These are phyloP conservation scores for Carterocephalus palaemon DNA, from an alignment of 2,888 invertebrate genomes.

Conservation along the genomic window DNA sequence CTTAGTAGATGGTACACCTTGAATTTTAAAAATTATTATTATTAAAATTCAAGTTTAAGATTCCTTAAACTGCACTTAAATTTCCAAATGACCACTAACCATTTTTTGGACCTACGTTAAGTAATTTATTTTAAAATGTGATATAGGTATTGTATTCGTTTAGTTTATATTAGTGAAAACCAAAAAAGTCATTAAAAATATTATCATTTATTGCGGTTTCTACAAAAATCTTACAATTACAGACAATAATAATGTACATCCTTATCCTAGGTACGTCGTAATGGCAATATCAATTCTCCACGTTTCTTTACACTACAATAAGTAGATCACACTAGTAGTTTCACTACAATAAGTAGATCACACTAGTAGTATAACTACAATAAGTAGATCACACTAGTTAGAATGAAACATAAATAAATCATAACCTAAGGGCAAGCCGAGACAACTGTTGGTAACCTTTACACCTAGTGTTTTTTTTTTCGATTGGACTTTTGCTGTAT, in stretches of 20 bases:
- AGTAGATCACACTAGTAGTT: conserved; percentile 57
- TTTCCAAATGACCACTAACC: too few species aligned
- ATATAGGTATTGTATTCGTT: too few species aligned
- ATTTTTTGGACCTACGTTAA: too few species aligned
- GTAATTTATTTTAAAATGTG: too few species aligned
- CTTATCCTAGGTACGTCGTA: conserved; percentile 75
- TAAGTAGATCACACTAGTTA: conserved; percentile 55
- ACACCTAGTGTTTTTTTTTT: conserved; percentile 20
- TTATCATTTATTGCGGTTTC: conserved; percentile 62
- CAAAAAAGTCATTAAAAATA: background rate
- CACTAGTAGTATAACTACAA: conserved; percentile 53
- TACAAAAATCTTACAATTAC: conserved; percentile 71
- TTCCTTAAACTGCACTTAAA: too few species aligned
- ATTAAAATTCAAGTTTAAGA: too few species aligned
- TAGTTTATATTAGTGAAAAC: too few species aligned
- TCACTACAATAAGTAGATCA: conserved; percentile 57
- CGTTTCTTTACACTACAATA: conserved; percentile 48
- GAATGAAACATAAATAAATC: conserved; percentile 64
- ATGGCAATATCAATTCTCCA: conserved; percentile 73
- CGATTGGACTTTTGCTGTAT: too few species aligned
- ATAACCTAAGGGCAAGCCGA: conserved; percentile 64
- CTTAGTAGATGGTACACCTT: too few species aligned
- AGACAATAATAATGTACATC: conserved; percentile 75
- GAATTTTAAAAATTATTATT: too few species aligned
- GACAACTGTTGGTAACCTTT: conserved; percentile 54